Evolutionary conservation across 2,797 vertebrate species (phyloP), one percentile per base, ranked within the genome.

Genomic region (Neomorphus geoffroyi): DNA sequence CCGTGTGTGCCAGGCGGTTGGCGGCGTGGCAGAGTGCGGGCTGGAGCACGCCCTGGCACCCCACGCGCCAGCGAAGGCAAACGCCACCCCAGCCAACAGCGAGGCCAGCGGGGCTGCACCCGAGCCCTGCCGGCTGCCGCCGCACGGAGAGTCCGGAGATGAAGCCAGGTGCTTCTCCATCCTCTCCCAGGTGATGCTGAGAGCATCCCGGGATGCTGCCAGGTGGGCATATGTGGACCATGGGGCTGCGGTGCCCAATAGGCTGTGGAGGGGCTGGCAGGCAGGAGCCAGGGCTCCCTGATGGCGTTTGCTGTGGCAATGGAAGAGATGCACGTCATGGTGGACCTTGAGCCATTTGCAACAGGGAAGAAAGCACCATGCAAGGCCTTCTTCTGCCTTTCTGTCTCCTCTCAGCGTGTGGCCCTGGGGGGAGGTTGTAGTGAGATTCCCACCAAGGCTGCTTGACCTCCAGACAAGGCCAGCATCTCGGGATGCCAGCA

Each of bases 141-240:
- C 46, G 24, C 53, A 26, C 1, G 7, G 9, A 39, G 39, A 60
- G 12, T 39, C 26, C 7, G 0, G 23, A 53, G 66, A 16, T 2
- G 0, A 28, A 39, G 45, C 33, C 14, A 1, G 18, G 13, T 6
- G 32, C 58, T n/a, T 5, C 82, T 28, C 11, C 78, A 43, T 30
- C 67, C 27, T 32, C 43, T 18, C 0, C 26, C 0, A 0, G 39
- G 10, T 3, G 66, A 61, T 14, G 60, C 73, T 4, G 16, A 8
- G 37, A 53, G 43, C 35, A 50, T 21, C 67, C 67, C 10, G 3
- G 41, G 67, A 9, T 15, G 54, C 45, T 65, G 37, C 39, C 3
- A 1, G 75, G 30, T 0, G 3, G 48, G 66, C 21, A 16, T n/a
- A 11, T 33, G 6, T 0, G 2, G 69, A 23, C 21, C n/a, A 4